Base-by-base conservation (phyloP, 2,797 vertebrate genomes). In the Loriculus beryllinus region DNA sequence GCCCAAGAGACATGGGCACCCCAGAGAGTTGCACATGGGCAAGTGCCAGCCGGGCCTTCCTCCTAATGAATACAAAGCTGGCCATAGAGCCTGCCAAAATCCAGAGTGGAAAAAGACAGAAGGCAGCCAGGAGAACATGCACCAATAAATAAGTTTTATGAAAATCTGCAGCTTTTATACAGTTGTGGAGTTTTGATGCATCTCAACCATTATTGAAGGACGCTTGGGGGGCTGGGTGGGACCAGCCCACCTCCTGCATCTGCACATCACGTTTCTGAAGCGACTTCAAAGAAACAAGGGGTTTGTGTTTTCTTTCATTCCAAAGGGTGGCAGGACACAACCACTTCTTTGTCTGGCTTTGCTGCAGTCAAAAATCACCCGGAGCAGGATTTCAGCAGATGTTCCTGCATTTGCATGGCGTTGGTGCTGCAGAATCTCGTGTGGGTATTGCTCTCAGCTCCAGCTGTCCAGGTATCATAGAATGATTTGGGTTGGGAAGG, bases 31-130 rank as follows among this genome's bases (percentile, higher is more conserved):
- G 25, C 77, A 68, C 3, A 3, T 33, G 37, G 48, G 37, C 42
- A 56, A 67, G 49, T 0, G 5, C 35, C 33, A 57, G 39, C 40
- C 20, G 2, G 64, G 49, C 63, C 48, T 89, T 93, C 49, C 78
- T 86, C 81, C 57, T 91, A 60, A 93, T 42, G 59, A 88, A 84
- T 68, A 31, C 2, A 87, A 92, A 93, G 68, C 57, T 64, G 64
- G 33, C 72, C 43, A 37, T 43, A 86, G 78, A 93, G 39, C 60
- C 74, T 90, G 81, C 81, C 67, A 75, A 85, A 65, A 87, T 16
- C 57, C 31, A 2, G 33, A 57, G 43, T 56, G 57, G 59, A 29
- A 84, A 56, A 84, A 88, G 75, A 82, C 81, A 82, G 82, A 82
- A 91, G 35, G 59, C 71, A 72, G 59, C 54, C 87, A 45, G 45